Conservation (phyloP, 2,113 vertebrate genomes). For the Cisticola juncidis region DNA sequence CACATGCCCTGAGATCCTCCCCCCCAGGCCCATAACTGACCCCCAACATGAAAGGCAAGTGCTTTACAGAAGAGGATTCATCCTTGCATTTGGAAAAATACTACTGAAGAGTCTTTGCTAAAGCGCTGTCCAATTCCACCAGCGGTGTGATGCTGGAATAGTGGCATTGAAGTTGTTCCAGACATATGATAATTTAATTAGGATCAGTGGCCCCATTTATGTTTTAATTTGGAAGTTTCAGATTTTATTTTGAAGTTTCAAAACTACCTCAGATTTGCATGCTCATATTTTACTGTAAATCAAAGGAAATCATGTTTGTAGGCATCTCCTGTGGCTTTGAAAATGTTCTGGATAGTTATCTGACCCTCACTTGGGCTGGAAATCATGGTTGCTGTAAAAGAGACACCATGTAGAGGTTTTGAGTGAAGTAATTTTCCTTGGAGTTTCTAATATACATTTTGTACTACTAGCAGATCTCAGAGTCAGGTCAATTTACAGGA, state of each 20-base stretch:
- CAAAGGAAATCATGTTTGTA: background rate
- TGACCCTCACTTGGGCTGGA: background rate
- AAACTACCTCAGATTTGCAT: background rate
- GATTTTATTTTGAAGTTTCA: background rate
- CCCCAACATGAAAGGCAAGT: background rate
- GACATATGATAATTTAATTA: background rate
- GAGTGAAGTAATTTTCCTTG: background rate
- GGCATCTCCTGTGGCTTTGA: background rate
- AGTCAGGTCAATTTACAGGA: background rate
- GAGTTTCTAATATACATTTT: background rate
- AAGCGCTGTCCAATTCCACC: background rate
- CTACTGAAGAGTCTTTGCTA: background rate
- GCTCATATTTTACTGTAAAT: background rate
- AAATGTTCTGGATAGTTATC: background rate
- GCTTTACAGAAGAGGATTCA: background rate
- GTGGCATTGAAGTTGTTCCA: background rate
- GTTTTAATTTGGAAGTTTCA: background rate
- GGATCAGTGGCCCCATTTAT: background rate
- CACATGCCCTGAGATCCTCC: background rate
- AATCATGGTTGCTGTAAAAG: background rate
- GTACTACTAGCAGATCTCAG: background rate
- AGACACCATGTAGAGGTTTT: background rate
- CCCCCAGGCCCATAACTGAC: background rate
- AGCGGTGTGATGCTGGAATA: background rate
- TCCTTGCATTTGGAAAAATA: slow-evolving; percentile 1